A percentile compares a stretch with the other conserved stretches of the same genome.
phyloP scores from a whole-genome alignment of 2,113 vertebrate genomes.

The Dolichotis patagonum region DNA sequence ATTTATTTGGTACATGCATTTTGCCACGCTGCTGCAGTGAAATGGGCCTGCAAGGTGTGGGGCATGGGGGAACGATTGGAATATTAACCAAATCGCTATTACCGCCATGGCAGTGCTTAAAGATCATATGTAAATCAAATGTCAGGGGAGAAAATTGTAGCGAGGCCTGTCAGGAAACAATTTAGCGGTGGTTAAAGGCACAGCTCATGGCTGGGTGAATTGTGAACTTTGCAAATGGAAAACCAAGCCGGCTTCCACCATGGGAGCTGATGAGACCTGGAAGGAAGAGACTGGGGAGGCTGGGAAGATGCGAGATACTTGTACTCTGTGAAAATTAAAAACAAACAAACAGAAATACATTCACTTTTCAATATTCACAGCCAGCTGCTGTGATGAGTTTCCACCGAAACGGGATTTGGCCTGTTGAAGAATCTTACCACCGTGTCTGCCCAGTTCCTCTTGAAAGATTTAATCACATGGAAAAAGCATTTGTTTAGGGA shows the following conservation, averaged over 20 bases:
- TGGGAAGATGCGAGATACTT: not conserved
- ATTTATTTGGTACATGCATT: constrained; percentile 90
- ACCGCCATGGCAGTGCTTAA: constrained; percentile 92
- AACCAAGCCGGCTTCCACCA: constrained; percentile 63
- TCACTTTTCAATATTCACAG: not conserved
- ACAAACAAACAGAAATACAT: not conserved
- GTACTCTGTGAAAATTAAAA: not conserved
- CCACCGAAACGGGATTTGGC: not conserved
- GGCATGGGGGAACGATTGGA: constrained; percentile 91
- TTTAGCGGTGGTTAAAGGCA: constrained; percentile 96
- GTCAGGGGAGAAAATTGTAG: constrained; percentile 93
- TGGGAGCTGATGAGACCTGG: constrained; percentile 20
- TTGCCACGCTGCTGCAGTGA: constrained; percentile 83
- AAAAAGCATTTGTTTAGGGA: not conserved
- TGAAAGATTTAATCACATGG: not conserved
- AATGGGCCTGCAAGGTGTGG: constrained; percentile 93
- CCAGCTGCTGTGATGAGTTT: not conserved
- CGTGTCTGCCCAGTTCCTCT: not conserved
- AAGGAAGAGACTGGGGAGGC: not conserved
- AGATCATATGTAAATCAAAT: constrained; percentile 99
- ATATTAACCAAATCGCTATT: constrained; percentile 96
- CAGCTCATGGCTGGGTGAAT: constrained; percentile 88
- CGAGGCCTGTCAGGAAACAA: constrained; percentile 95
- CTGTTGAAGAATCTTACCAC: not conserved
- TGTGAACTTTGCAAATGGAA: constrained; percentile 90